phyloP scores from a whole-genome alignment of 2,113 vertebrate genomes.

The Pseudonaja textilis region DNA sequence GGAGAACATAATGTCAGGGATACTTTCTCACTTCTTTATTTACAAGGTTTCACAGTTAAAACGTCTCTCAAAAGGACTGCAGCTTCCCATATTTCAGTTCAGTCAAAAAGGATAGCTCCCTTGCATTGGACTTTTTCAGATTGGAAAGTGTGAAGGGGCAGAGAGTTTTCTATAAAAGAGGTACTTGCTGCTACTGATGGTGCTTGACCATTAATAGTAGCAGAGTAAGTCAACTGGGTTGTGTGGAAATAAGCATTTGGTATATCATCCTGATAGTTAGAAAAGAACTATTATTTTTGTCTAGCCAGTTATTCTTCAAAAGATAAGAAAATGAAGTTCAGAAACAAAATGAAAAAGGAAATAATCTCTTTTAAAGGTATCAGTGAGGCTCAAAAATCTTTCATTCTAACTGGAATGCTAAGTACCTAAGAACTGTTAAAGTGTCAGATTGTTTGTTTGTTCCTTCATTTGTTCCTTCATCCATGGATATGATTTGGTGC shows the following conservation, averaged over 20 bases:
- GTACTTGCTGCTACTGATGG: background rate
- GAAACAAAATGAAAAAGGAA: background rate
- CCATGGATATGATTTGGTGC: background rate
- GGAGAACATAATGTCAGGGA: background rate
- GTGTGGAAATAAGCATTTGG: background rate
- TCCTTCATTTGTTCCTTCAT: background rate
- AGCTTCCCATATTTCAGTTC: background rate
- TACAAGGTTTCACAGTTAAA: background rate
- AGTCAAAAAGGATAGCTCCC: background rate
- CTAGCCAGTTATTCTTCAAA: background rate
- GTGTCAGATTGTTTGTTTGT: background rate
- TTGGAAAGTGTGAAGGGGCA: background rate
- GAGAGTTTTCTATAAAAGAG: background rate
- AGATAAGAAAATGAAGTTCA: background rate
- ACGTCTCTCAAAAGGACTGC: background rate
- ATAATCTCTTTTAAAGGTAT: background rate
- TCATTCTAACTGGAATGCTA: background rate
- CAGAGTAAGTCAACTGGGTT: background rate
- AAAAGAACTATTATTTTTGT: background rate
- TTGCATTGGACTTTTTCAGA: background rate
- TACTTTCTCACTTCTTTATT: background rate
- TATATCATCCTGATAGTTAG: background rate
- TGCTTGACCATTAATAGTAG: background rate
- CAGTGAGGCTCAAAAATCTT: background rate
- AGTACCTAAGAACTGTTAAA: background rate